Base-by-base conservation (phyloP, 2,888 invertebrate species). In the Heliconius erato region DNA sequence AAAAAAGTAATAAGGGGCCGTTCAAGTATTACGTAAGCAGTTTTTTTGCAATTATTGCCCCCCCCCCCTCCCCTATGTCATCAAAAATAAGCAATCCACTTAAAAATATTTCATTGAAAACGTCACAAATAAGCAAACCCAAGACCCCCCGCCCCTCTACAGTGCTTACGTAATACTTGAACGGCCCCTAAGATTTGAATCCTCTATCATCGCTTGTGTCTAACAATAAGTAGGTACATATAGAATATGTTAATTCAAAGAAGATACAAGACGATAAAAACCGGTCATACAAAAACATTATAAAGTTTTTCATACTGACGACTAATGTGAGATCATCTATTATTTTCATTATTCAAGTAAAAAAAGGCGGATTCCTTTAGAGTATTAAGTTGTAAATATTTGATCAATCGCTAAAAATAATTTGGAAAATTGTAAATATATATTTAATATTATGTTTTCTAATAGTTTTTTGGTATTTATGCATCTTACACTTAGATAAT, bases 251-350 rank as follows among this genome's bases (percentile, higher is more conserved):
- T 6, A 23, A 23, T 54, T 54, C 19, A 54, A 19, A 54, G 54
- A 7, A 54, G 6, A 54, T 23, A 54, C 63, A 63, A 63, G 12
- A 63, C 12, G 9, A 63, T 11, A 63, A n/a, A 63, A 63, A 63
- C 63, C 23, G 23, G 63, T 63, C 63, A n/a, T 63, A 63, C 63
- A 63, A 63, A 63, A n/a, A 63, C 63, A 63, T 63, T 63, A n/a
- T 63, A 63, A 63, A 11, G 2, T 63, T 63, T n/a, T 6, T 63
- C n/a, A 63, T 63, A 63, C 9, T n/a, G 3, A n/a, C 63, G 63
- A 3, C 12, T 63, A 63, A n/a, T 63, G n/a, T 63, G 63, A 63
- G 63, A 63, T n/a, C 63, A 63, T 63, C 63, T n/a, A n/a, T 63
- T 63, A 63, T 63, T 54, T 23, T 23, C 23, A 54, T 54, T 6